phyloP scores from a whole-genome alignment of 2,888 invertebrate species.

The Parelbella ahira region DNA sequence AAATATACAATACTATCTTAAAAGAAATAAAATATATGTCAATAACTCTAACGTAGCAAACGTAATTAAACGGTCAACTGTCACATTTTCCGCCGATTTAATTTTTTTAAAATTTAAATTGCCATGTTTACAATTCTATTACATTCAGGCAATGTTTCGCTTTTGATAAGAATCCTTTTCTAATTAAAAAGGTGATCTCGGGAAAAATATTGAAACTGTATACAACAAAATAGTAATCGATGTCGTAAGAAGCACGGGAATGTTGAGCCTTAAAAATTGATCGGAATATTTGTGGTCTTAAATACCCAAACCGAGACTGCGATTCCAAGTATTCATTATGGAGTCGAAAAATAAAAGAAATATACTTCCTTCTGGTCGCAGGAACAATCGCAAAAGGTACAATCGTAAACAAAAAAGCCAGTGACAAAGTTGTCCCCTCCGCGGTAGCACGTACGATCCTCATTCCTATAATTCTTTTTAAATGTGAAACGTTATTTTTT shows the following conservation, averaged over 20 bases:
- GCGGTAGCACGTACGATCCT: constrained; percentile 52
- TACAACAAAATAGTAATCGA: constrained; percentile 9
- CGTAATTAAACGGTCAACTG: no score
- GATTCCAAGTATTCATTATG: constrained; percentile 24
- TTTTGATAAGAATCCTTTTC: no score
- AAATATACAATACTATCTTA: no score
- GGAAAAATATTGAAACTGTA: constrained; percentile 24
- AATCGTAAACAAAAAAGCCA: constrained; percentile 25
- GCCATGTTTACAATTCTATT: no score
- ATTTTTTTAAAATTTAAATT: no score
- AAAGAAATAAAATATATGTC: no score
- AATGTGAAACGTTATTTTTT: constrained; percentile 70
- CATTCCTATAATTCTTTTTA: constrained; percentile 70
- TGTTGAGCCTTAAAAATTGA: constrained; percentile 22
- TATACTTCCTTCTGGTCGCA: constrained; percentile 20
- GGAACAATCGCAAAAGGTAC: constrained; percentile 23
- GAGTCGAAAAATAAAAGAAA: constrained; percentile 22
- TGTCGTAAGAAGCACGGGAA: constrained; percentile 10
- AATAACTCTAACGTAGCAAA: no score
- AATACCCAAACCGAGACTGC: constrained; percentile 20
- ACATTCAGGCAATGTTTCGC: no score
- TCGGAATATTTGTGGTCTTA: constrained; percentile 23
- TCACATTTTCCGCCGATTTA: no score
- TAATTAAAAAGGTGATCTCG: no score
- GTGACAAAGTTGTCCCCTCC: constrained; percentile 33